Percentiles rank a stretch among this genome's conserved stretches.
Evolutionary conservation across 2,888 invertebrate species (phyloP).

Genomic region (Drosophila helvetica): DNA sequence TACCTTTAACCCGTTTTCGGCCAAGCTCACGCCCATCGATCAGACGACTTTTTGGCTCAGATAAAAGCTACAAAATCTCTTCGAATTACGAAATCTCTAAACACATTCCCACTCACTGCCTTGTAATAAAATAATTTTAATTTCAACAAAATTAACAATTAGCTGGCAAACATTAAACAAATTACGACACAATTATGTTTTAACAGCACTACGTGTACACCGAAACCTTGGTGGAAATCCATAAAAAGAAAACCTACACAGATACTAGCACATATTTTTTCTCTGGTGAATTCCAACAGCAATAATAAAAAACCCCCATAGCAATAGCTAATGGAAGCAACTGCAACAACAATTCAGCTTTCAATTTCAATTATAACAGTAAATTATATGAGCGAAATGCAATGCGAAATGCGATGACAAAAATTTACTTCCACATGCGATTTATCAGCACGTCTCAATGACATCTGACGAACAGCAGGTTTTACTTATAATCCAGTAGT

Average conservation of each 20-base stretch:
- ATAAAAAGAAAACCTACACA: constrained; percentile 1
- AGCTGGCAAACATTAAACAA: constrained; percentile 12
- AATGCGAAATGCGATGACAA: constrained; percentile 25
- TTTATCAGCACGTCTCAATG: constrained; percentile 46
- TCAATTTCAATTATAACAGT: constrained; percentile 50
- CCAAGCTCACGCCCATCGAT: neutral
- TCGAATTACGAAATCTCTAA: neutral
- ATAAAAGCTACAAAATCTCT: neutral
- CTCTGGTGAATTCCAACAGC: neutral
- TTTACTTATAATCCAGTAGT: constrained; percentile 30
- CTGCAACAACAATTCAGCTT: constrained; percentile 15
- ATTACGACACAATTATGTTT: constrained; percentile 23
- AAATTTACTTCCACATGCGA: constrained; percentile 46
- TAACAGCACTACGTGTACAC: neutral
- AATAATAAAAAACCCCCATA: neutral
- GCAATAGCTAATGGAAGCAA: constrained; percentile 21
- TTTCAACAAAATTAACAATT: constrained; percentile 9
- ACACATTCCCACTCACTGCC: neutral
- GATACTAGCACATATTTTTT: neutral
- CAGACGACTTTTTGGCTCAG: neutral
- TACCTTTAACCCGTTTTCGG: constrained; percentile 17
- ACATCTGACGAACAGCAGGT: constrained; percentile 17
- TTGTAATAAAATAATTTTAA: constrained; percentile 18
- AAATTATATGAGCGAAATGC: constrained; percentile 30
- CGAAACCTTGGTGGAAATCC: constrained; percentile 22